phyloP scores from a whole-genome alignment of 2,113 vertebrate genomes.

The Andinoacara biseriatus region DNA sequence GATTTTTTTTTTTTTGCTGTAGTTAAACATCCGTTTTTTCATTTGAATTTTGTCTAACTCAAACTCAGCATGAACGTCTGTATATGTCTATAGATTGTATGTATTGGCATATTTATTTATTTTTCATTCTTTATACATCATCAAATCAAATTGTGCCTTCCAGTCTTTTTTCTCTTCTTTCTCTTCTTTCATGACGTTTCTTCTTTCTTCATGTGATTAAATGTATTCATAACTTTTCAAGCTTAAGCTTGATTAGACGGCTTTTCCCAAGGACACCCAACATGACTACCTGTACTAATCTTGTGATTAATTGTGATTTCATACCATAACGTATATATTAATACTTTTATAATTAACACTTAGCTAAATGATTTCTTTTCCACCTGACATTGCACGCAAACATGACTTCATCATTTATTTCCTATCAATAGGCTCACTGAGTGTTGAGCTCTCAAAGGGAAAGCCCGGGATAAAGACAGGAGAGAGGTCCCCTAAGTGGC shows the following conservation, averaged over 20 bases:
- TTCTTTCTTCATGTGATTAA: conserved; percentile 11
- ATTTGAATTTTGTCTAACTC: background rate
- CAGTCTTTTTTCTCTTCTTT: background rate
- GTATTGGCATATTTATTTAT: background rate
- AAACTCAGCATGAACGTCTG: background rate
- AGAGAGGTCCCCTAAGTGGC: conserved; percentile 63
- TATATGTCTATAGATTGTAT: background rate
- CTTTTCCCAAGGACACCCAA: conserved; percentile 11
- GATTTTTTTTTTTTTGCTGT: conserved; percentile 5
- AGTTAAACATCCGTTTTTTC: conserved; percentile 20
- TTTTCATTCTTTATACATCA: background rate
- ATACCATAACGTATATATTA: conserved; percentile 30
- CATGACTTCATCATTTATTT: conserved; percentile 68
- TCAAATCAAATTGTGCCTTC: background rate
- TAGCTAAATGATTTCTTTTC: conserved; percentile 45
- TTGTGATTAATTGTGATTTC: conserved; percentile 44
- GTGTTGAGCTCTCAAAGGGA: conserved; percentile 34
- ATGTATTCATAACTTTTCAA: conserved; percentile 17
- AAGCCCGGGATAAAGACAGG: conserved; percentile 56
- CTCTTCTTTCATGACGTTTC: background rate
- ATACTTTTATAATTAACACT: conserved; percentile 33
- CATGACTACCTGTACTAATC: conserved; percentile 21
- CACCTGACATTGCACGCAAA: conserved; percentile 33
- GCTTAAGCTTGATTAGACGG: conserved; percentile 9
- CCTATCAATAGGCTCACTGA: conserved; percentile 54